Conservation (phyloP, 2,797 vertebrate species). For the Clarias pachynema region DNA sequence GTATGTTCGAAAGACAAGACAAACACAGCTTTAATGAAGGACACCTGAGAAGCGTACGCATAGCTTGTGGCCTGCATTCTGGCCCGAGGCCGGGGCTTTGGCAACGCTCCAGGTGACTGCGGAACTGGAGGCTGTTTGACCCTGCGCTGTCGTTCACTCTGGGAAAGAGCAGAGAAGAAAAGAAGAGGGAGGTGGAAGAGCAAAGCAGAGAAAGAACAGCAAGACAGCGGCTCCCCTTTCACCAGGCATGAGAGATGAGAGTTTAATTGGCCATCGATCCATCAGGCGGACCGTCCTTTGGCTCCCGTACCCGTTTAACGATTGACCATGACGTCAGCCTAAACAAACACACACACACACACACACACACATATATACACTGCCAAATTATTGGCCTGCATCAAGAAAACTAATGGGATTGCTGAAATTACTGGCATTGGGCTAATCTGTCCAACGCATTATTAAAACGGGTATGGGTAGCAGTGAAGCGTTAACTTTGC, state of each 20-base stretch:
- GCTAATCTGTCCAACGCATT: too few relatives aligned
- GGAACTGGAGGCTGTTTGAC: slow-evolving; percentile 57
- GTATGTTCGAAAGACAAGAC: slow-evolving; percentile 37
- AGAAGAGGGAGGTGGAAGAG: slow-evolving; percentile 54
- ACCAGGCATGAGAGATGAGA: slow-evolving; percentile 70
- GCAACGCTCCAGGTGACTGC: slow-evolving; percentile 59
- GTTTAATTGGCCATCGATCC: slow-evolving; percentile 73
- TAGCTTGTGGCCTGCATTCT: slow-evolving; percentile 56
- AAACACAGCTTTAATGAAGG: slow-evolving; percentile 45
- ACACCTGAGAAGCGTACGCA: slow-evolving; percentile 56
- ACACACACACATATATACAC: too few relatives aligned
- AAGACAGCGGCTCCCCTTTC: slow-evolving; percentile 63
- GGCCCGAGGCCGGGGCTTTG: slow-evolving; percentile 53
- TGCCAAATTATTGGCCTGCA: too few relatives aligned
- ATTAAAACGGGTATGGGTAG: too few relatives aligned
- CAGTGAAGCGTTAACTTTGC: too few relatives aligned
- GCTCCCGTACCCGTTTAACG: slow-evolving; percentile 45
- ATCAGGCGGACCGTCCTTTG: slow-evolving; percentile 65
- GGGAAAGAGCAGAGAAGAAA: slow-evolving; percentile 55
- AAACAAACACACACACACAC: slow-evolving; percentile 33
- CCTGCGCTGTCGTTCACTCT: slow-evolving; percentile 57
- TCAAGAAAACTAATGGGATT: too few relatives aligned
- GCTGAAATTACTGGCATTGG: too few relatives aligned
- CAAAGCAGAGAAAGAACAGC: slow-evolving; percentile 49
- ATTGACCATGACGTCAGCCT: slow-evolving; percentile 57